Evolutionary conservation across 1,140 invertebrate genomes (phyloP).

Genomic region (Pseudachorutes palmiensis): DNA sequence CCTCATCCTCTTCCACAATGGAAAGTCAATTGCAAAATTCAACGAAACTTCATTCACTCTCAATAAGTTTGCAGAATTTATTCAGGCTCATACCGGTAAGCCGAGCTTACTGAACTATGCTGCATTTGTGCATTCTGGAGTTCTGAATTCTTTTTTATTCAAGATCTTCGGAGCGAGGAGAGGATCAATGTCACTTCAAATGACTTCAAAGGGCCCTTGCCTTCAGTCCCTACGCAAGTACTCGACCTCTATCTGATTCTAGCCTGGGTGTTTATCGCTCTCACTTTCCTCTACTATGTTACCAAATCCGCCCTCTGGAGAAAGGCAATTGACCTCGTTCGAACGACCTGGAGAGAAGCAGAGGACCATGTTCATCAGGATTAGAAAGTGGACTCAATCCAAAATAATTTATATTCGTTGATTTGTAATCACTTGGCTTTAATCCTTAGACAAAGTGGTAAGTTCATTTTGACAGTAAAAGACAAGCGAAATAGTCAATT

Average conservation of each 20-base stretch:
- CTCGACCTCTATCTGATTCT: constrained; percentile 74
- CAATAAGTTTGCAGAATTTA: constrained; percentile 69
- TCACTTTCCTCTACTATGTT: constrained; percentile 68
- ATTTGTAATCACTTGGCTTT: background rate
- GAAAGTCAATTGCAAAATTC: constrained; percentile 72
- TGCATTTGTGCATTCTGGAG: background rate
- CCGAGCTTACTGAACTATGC: background rate
- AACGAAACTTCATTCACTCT: constrained; percentile 75
- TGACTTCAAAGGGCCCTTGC: constrained; percentile 70
- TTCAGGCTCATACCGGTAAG: constrained; percentile 63
- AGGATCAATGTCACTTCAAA: constrained; percentile 55
- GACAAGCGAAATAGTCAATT: no score
- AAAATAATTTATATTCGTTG: background rate
- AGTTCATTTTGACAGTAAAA: no score
- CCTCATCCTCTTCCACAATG: constrained; percentile 85
- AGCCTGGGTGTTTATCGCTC: constrained; percentile 74
- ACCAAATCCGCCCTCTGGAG: constrained; percentile 68
- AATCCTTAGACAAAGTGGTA: no score
- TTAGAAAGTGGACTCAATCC: constrained; percentile 39
- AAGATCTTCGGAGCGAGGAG: constrained; percentile 5
- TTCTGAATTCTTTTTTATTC: constrained; percentile 1
- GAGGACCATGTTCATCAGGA: constrained; percentile 66
- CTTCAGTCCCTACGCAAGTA: constrained; percentile 58
- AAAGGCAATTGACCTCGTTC: constrained; percentile 70
- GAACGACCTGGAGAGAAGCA: constrained; percentile 82